Evolutionary conservation across 92 coral and sea anemone genomes (phyloP).

Genomic region (Siderastrea siderea): DNA sequence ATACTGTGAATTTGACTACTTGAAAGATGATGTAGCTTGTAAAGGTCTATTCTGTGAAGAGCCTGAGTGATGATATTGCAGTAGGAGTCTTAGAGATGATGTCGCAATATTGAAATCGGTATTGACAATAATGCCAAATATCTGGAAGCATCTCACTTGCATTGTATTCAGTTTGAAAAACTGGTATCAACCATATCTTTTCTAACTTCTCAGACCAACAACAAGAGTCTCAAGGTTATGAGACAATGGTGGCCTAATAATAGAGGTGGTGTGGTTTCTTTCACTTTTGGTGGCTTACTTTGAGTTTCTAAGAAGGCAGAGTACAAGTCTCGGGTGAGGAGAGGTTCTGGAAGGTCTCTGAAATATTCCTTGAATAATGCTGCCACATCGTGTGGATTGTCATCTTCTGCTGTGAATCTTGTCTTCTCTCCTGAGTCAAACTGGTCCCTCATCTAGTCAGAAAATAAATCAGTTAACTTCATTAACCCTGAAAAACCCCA

Average conservation of each 20-base stretch:
- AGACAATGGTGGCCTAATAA: not conserved
- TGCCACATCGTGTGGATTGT: conserved; percentile 98
- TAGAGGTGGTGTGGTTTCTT: not conserved
- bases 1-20: too few species aligned
- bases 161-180: too few species aligned
- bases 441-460: conserved; percentile 85
- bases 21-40: too few species aligned
- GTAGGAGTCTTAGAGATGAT: too few species aligned
- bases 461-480: not conserved
- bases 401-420: conserved; percentile 82
- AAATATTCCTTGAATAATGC: conserved; percentile 98
- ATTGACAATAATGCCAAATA: too few species aligned
- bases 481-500: not conserved
- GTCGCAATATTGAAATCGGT: too few species aligned
- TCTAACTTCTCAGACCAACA: too few species aligned
- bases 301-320: conserved; percentile 95
- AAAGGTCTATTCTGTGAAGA: too few species aligned
- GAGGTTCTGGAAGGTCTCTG: conserved; percentile 96
- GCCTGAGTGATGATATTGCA: too few species aligned
- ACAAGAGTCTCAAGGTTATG: too few species aligned
- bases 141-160: too few species aligned
- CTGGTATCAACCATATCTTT: too few species aligned
- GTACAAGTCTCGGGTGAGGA: conserved; percentile 95
- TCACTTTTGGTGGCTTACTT: conserved; percentile 60
- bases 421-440: conserved; percentile 95